Evolutionary conservation across 1,140 invertebrate genomes (phyloP), one percentile per base, ranked within the genome.

Genomic region (Ceratosolen fusciceps): DNA sequence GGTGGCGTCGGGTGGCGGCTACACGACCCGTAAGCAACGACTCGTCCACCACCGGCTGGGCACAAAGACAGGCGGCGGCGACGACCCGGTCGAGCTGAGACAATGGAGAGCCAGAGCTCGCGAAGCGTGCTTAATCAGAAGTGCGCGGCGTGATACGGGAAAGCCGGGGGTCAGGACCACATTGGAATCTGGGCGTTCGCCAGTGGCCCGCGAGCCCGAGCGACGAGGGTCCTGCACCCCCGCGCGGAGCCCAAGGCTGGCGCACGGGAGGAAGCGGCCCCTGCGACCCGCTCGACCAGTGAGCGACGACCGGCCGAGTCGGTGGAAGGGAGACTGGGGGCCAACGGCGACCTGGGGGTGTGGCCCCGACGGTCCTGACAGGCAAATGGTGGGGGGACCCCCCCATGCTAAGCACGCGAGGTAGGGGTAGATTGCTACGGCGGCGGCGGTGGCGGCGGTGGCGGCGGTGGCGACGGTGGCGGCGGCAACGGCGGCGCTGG

Each of bases 111-210:
- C 60, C 19, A 29, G 12, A 39, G 47, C 24, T 39, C 49, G 37
- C 71, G 52, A 56, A 77, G 60, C 43, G 31, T 52, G 49, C 74
- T 83, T 83, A 81, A 83, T 83, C n/a, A 82, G 26, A 81, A 74
- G 65, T 62, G 82, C 82, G 71, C 83, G 80, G 80, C 83, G 71
- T 82, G 82, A 82, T 73, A 79, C 68, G 31, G 62, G 26, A 19
- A n/a, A 19, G 29, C 47, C 74, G 74, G 52, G 49, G 74, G 62
- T 68, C 49, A 29, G n/a, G 31, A 10, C 19, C n/a, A 68, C 31
- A 75, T 43, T 60, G 26, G 47, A 77, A 77, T 77, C 75, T 71
- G 65, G 52, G 67, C 67, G 39, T 68, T 77, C 74, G 8, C 74
- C 74, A 56, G 47, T n/a, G n/a, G n/a, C 0, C 29, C 49, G 68